Percentiles rank a stretch among this genome's conserved stretches.
Evolutionary conservation across 2,113 vertebrate species (phyloP).

Genomic region (Sminthopsis crassicaudata): DNA sequence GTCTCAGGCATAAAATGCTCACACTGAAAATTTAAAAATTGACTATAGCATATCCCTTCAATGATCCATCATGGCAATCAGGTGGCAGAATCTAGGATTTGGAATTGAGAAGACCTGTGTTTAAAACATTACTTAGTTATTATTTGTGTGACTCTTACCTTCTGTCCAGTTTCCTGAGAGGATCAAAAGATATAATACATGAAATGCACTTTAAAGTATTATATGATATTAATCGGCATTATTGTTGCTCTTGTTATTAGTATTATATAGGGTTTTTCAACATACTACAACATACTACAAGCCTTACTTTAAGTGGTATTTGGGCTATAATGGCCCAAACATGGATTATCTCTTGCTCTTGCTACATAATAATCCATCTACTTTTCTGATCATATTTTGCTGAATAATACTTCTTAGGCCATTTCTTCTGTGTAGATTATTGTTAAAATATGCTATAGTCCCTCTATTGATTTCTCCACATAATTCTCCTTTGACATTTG

Average conservation of each 20-base stretch:
- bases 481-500: background rate
- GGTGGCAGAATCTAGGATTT: background rate
- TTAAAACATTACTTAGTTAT: background rate
- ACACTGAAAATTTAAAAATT: background rate
- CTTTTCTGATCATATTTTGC: background rate
- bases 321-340: too few relatives aligned
- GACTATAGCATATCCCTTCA: background rate
- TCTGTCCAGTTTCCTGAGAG: background rate
- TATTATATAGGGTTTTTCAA: too few relatives aligned
- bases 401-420: background rate
- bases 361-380: background rate
- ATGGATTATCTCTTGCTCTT: too few relatives aligned
- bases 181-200: background rate
- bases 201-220: too few relatives aligned
- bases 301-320: too few relatives aligned
- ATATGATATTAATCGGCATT: too few relatives aligned
- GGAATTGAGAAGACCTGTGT: background rate
- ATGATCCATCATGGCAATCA: background rate
- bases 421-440: background rate
- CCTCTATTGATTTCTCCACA: background rate
- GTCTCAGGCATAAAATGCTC: background rate
- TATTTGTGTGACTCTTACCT: background rate
- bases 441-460: background rate
- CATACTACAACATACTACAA: too few relatives aligned
- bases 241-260: too few relatives aligned